Evolutionary conservation across 2,888 invertebrate species (phyloP).

Genomic region (Microlaimidae sp.): DNA sequence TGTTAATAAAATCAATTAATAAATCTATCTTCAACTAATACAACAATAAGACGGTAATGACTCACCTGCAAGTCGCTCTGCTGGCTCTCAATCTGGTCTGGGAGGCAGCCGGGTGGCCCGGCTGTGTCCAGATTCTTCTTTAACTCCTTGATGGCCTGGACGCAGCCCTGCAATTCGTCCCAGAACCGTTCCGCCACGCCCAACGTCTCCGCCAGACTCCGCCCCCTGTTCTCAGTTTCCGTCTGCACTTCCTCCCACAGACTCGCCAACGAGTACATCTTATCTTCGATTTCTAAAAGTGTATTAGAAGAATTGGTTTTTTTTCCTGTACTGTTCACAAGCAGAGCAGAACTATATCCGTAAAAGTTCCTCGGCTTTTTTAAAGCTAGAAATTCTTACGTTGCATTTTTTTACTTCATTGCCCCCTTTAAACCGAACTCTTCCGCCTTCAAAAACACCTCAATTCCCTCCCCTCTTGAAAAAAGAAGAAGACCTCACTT

Average conservation of each 20-base stretch:
- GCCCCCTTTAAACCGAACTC: too few species aligned
- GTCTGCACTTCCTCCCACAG: constrained; percentile 85
- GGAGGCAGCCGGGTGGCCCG: constrained; percentile 71
- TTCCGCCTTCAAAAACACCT: too few species aligned
- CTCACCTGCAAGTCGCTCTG: constrained; percentile 73
- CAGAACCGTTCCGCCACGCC: constrained; percentile 83
- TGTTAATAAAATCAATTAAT: too few species aligned
- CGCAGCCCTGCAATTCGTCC: constrained; percentile 74
- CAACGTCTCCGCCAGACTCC: constrained; percentile 65
- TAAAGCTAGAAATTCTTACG: too few species aligned
- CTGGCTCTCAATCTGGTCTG: constrained; percentile 73
- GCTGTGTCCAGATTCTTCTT: constrained; percentile 56
- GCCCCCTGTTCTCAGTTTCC: constrained; percentile 61
- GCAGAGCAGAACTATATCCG: too few species aligned
- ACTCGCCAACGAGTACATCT: constrained; percentile 70
- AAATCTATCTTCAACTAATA: too few species aligned
- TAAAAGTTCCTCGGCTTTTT: too few species aligned
- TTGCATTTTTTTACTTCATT: too few species aligned
- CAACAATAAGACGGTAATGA: too few species aligned
- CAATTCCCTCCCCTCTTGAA: too few species aligned
- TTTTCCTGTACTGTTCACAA: too few species aligned
- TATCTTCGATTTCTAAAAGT: constrained; percentile 62
- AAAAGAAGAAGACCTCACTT: constrained; percentile 6
- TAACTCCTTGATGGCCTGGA: constrained; percentile 69
- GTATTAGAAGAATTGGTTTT: too few species aligned